Base-by-base conservation (phyloP, 35 echinoderm and acorn worm species). In the Lytechinus variegatus region DNA sequence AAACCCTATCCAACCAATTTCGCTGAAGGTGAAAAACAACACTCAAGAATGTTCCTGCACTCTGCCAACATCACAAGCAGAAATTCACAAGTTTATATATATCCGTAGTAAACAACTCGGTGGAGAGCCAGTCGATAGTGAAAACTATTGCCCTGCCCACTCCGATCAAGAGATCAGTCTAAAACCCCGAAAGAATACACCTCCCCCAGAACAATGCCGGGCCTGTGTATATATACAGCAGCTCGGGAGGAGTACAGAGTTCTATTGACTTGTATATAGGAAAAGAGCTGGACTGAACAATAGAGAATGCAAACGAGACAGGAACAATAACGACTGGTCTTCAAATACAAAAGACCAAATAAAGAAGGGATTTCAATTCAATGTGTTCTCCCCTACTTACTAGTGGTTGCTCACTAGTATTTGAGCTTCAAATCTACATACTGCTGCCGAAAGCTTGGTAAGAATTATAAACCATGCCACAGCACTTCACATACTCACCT, bases 1-100 rank as follows among this genome's bases (percentile, higher is more conserved):
- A 71, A 4, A 79, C 66, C n/a, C 21, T 19, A 79, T 79, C 66
- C 19, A 79, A 24, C 19, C 61, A 71, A 10, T 71, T 71, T 71
- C 24, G 24, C 14, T 21, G 66, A 79, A n/a, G 66, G 66, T 79
- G 66, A 79, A 79, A 79, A 79, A 24, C 66, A 79, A 21, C 66
- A 79, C 66, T 79, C 66, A 79, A 79, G 66, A 79, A 79, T 79
- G 66, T 79, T 19, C 66, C 66, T 79, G n/a, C 21, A 79, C 66
- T 79, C 66, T 79, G 3, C 66, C 21, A 5, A 24, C 66, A 79
- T 6, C n/a, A 7, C 66, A 79, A 79, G 66, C 1, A 79, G 66
- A 79, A 79, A 24, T 79, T 21, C 66, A 79, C 66, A 79, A 58
- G n/a, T n/a, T 44, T 7, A 79, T 71, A 79, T 71, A 19, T 79